Base-by-base conservation (phyloP, 2,888 invertebrate genomes). In the Drosophila birchii region DNA sequence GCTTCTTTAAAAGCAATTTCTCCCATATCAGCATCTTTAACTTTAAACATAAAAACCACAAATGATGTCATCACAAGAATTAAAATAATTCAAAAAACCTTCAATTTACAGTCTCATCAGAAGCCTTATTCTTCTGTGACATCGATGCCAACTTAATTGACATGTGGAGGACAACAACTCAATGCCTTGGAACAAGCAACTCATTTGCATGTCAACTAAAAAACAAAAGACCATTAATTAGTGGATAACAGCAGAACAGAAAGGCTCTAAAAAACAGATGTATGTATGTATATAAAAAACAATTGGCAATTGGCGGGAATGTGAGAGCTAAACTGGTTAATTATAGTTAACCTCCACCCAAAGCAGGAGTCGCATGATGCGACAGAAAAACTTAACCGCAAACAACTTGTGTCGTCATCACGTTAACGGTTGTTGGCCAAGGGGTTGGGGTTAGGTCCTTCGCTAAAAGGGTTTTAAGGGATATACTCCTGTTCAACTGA, bases 121-220 rank as follows among this genome's bases (percentile, higher is more conserved):
- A 20, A 20, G 20, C 34, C 39, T 47, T 41, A 47, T 69, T 68
- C 56, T 71, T 44, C 39, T 71, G 43, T 9, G 60, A 71, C 69
- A 72, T 69, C 44, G n/a, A 41, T 43, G 32, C 29, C 53, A 53
- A 47, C 38, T 45, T 79, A 78, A 78, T 78, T 74, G 66, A 69
- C 53, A 66, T 72, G 72, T 69, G 34, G 34, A 68, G 55, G 71
- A 68, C 63, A 71, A 83, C 84, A 76, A 69, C 78, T 86, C 59
- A 83, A 81, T 86, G 62, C 38, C 74, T 44, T 16, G 18, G 32
- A 71, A 71, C 71, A 71, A 71, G 71, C 73, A 62, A 73, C 71
- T 71, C 73, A 71, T 71, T 71, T 71, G 51, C 71, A 62, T 71
- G 71, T 45, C 74, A 56, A 41, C 51, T 49, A 73, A 55, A 59